Evolutionary conservation across 1,140 invertebrate genomes (phyloP).

Genomic region (Bombus pascuorum): DNA sequence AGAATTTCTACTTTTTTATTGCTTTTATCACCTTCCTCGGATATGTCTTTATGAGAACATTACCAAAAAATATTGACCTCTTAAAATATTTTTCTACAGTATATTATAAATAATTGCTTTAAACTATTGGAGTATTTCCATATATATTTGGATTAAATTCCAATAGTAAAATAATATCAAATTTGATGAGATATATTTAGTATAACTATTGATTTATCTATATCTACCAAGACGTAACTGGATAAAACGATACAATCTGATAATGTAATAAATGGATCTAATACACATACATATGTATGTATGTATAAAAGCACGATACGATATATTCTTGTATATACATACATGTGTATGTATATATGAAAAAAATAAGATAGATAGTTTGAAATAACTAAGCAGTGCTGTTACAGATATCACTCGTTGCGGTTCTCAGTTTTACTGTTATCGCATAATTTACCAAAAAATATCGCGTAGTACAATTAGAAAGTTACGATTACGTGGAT

Average conservation of each 20-base stretch:
- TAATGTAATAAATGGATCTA: constrained; percentile 38
- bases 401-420: neutral
- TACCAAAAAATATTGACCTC: neutral
- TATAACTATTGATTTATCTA: constrained; percentile 10
- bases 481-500: constrained; percentile 18
- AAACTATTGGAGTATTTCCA: neutral
- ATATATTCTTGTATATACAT: constrained; percentile 1
- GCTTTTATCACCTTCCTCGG: neutral
- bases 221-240: neutral
- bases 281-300: neutral
- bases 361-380: constrained; percentile 32
- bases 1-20: neutral
- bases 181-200: neutral
- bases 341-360: neutral
- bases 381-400: constrained; percentile 28
- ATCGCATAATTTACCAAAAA: constrained; percentile 12
- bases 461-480: neutral
- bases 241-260: constrained; percentile 31
- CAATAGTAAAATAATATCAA: neutral
- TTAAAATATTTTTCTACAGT: neutral
- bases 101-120: neutral
- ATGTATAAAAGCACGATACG: neutral
- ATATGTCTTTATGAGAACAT: neutral
- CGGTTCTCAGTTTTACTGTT: neutral
- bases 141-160: neutral